Conservation (phyloP, 2,888 invertebrate species). For the Phrixothrix hirtus region DNA sequence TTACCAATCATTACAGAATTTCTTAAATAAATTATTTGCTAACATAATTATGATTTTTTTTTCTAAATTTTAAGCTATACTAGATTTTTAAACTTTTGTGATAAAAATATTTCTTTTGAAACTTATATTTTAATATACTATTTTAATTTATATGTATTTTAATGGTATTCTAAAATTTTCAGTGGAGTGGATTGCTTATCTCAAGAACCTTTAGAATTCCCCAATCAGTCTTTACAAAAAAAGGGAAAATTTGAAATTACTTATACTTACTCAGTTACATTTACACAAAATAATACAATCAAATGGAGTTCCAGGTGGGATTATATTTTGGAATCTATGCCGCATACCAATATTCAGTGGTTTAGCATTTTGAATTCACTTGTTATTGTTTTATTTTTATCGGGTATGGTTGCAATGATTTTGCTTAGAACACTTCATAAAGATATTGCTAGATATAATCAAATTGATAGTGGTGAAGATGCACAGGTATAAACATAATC, state of each 20-base stretch:
- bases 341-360: conserved; percentile 98
- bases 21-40: too few relatives aligned
- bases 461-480: conserved; percentile 86
- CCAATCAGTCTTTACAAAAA: conserved; percentile 57
- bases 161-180: too few relatives aligned
- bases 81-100: too few relatives aligned
- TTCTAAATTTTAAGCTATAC: too few relatives aligned
- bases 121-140: too few relatives aligned
- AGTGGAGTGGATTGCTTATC: conserved; percentile 60
- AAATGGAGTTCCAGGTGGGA: conserved; percentile 99
- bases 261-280: conserved; percentile 88
- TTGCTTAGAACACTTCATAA: conserved; percentile 94
- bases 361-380: conserved; percentile 97
- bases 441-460: conserved; percentile 98
- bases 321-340: conserved; percentile 97
- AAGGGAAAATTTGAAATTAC: conserved; percentile 65
- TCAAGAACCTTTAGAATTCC: conserved; percentile 72
- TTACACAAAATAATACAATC: conserved; percentile 76
- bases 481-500: conserved; percentile 96
- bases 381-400: conserved; percentile 94
- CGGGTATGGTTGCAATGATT: conserved; percentile 99
- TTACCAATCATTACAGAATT: too few relatives aligned
- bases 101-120: too few relatives aligned
- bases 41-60: too few relatives aligned
- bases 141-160: too few relatives aligned